Evolutionary conservation across 1,140 invertebrate species (phyloP).

Genomic region (Globodera ellingtonae): DNA sequence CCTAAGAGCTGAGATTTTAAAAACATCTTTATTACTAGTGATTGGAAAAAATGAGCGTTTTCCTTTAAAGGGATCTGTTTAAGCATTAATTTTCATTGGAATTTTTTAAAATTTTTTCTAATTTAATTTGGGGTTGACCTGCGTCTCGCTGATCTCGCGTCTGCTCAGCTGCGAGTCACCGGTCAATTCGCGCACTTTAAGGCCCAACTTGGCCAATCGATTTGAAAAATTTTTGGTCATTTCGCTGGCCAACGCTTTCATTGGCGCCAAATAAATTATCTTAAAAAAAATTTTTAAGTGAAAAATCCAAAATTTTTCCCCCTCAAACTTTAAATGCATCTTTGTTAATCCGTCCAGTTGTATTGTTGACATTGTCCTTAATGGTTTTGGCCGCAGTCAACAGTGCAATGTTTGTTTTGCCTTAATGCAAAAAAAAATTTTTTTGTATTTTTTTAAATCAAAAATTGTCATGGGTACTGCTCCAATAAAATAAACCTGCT

Average conservation of each 20-base stretch:
- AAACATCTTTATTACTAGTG: too few species aligned
- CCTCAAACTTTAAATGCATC: slow-evolving; percentile 76
- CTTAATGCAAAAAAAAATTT: slow-evolving; percentile 36
- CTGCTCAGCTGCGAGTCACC: slow-evolving; percentile 98
- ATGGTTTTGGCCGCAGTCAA: slow-evolving; percentile 87
- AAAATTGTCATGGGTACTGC: background rate
- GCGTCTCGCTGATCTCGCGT: slow-evolving; percentile 88
- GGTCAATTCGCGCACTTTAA: slow-evolving; percentile 87
- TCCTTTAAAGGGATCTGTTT: background rate
- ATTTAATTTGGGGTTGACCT: slow-evolving; percentile 67
- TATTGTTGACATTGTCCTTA: slow-evolving; percentile 73
- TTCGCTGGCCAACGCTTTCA: slow-evolving; percentile 97
- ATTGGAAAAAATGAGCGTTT: background rate
- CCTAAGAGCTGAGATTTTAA: slow-evolving; percentile 1
- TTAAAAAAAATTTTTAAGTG: background rate
- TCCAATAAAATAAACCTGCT: slow-evolving; percentile 73
- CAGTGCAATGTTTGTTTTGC: slow-evolving; percentile 96
- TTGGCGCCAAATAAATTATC: slow-evolving; percentile 85
- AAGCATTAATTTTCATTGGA: too few species aligned
- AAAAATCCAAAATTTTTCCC: background rate
- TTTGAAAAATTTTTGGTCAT: slow-evolving; percentile 93
- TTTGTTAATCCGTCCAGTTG: slow-evolving; percentile 75
- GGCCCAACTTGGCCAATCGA: slow-evolving; percentile 77
- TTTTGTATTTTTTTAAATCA: too few species aligned
- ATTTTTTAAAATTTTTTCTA: too few species aligned